Evolutionary conservation across 1,140 invertebrate species (phyloP).

Genomic region (Bombus vancouverensis): DNA sequence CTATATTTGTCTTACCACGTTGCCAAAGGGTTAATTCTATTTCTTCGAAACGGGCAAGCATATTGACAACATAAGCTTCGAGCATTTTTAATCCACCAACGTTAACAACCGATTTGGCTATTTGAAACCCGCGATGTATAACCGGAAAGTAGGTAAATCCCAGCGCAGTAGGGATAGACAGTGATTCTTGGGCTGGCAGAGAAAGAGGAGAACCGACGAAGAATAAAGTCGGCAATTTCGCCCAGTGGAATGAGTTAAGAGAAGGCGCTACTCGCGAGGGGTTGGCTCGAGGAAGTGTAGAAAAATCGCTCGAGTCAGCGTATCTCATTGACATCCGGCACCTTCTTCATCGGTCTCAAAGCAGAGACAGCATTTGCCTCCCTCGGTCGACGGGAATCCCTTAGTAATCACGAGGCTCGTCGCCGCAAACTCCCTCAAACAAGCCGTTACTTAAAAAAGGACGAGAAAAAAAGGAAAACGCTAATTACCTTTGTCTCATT

Average conservation of each 20-base stretch:
- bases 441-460: conserved; percentile 79
- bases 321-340: conserved; percentile 78
- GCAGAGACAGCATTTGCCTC: conserved; percentile 21
- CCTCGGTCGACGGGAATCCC: conserved; percentile 52
- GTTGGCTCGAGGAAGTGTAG: conserved; percentile 61
- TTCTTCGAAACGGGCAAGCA: neutral
- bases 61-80: neutral
- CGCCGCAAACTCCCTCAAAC: conserved; percentile 77
- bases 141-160: conserved; percentile 37
- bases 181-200: neutral
- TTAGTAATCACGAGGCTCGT: conserved; percentile 80
- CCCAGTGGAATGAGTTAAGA: conserved; percentile 40
- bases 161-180: neutral
- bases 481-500: conserved; percentile 84
- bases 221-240: conserved; percentile 67
- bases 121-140: neutral
- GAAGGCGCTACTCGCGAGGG: conserved; percentile 11
- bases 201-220: conserved; percentile 47
- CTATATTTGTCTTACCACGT: neutral
- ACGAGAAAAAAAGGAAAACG: conserved; percentile 74
- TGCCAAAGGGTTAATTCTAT: neutral
- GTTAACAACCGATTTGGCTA: neutral
- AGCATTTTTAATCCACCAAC: neutral
- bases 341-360: conserved; percentile 63
- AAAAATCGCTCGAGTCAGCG: conserved; percentile 78